Conservation (phyloP, 1,140 invertebrate genomes). For the Pachypeltis micranthus region DNA sequence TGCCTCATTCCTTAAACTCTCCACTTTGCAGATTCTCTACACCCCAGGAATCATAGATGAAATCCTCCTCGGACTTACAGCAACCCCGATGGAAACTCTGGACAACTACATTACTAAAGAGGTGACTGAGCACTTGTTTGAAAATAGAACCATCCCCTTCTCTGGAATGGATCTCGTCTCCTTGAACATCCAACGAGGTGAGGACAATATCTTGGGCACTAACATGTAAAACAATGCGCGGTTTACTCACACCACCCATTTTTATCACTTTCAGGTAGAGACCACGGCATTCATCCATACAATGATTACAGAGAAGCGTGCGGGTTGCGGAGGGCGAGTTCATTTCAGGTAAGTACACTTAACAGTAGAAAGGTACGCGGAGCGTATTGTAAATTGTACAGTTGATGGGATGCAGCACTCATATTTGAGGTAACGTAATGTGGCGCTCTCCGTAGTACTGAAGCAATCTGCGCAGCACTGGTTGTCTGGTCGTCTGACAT, state of each 20-base stretch:
- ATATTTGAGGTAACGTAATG: too few species aligned
- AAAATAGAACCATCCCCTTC: conserved; percentile 71
- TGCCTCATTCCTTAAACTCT: conserved; percentile 54
- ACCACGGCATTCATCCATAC: conserved; percentile 75
- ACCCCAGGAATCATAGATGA: conserved; percentile 65
- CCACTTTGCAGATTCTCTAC: conserved; percentile 26
- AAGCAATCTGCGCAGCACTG: too few species aligned
- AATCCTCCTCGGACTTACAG: conserved; percentile 70
- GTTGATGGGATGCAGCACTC: too few species aligned
- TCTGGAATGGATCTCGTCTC: conserved; percentile 75
- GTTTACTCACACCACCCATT: too few species aligned
- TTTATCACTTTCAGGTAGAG: conserved; percentile 42
- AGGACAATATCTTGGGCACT: conserved; percentile 1
- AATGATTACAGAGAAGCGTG: conserved; percentile 77
- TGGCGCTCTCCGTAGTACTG: too few species aligned
- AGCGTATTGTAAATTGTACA: too few species aligned
- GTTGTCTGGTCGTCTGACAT: too few species aligned
- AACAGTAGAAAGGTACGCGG: too few species aligned
- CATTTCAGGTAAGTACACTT: conserved; percentile 53
- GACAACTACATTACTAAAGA: conserved; percentile 88
- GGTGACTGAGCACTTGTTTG: conserved; percentile 88
- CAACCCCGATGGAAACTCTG: conserved; percentile 79
- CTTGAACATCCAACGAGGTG: conserved; percentile 63
- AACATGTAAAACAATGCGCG: neutral
- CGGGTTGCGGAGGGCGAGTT: conserved; percentile 63